phyloP scores from a whole-genome alignment of 2,797 vertebrate species.

The Etheostoma nigrum region DNA sequence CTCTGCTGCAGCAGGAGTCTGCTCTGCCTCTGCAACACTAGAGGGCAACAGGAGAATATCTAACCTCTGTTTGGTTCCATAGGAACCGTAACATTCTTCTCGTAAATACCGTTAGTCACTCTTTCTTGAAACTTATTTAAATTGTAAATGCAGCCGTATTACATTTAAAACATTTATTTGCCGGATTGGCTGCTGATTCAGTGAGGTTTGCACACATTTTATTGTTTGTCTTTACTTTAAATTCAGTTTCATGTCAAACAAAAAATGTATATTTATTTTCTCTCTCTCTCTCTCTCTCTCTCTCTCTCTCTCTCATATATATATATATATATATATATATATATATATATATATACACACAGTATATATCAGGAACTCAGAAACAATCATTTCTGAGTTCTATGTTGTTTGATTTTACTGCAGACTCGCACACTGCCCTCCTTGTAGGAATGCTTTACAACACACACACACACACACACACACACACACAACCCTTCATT shows the following conservation, averaged over 20 bases:
- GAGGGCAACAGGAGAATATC: conserved; percentile 75
- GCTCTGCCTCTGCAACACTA: conserved; percentile 69
- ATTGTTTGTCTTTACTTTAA: conserved; percentile 22
- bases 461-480: not conserved
- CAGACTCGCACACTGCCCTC: conserved; percentile 21
- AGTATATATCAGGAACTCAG: conserved; percentile 18
- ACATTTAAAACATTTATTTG: conserved; percentile 16
- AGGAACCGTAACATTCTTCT: not conserved
- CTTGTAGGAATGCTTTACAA: conserved; percentile 22
- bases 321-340: too few relatives aligned
- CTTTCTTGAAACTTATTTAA: conserved; percentile 41
- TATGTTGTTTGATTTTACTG: conserved; percentile 50
- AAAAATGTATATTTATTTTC: too few relatives aligned
- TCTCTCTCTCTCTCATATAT: too few relatives aligned
- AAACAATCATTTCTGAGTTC: conserved; percentile 32
- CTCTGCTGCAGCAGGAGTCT: conserved; percentile 13
- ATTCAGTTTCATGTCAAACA: conserved; percentile 33
- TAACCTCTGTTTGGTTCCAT: conserved; percentile 1
- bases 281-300: too few relatives aligned
- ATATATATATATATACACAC: too few relatives aligned
- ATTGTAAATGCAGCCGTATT: conserved; percentile 26
- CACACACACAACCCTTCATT: conserved; percentile 56
- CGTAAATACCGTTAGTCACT: conserved; percentile 23
- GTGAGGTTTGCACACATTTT: conserved; percentile 32
- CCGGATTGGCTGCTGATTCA: conserved; percentile 27